Evolutionary conservation across 2,888 invertebrate species (phyloP), one percentile per base, ranked within the genome.

Genomic region (Metallyticus violacea): DNA sequence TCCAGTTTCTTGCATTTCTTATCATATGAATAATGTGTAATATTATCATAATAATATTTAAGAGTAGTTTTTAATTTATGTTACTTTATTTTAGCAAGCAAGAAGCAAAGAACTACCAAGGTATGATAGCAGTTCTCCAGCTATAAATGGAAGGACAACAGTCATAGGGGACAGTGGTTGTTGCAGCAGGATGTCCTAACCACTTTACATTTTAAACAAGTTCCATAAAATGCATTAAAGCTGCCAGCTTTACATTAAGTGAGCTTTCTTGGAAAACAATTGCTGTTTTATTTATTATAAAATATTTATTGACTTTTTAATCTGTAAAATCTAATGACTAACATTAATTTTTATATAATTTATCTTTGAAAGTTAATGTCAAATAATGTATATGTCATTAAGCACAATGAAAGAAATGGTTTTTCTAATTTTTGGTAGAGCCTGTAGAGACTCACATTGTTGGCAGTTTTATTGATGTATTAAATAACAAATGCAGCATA

Each of bases 71-170:
- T 25, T 30, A 7, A 77, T 15, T 0, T 25, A 62, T 78, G 40
- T 77, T 27, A 28, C n/a, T 22, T 62, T 83, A 25, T 15, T 85
- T 86, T 86, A 96, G 94, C 97, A 97, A 94, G 97, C 97, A n/a
- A 94, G 96, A 91, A 96, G 95, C 92, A 96, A 96, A 92, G 97
- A 96, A 92, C 91, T 96, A 89, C 95, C 96, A 30, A 94, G 96
- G 91, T 96, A 96, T 90, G 96, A 96, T 90, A 94, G 94, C 83
- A 95, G 94, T 90, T 92, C 90, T 95, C 95, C 96, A 30, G 94
- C 94, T 79, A 95, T 96, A 89, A 95, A 95, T 90, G 95, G 95
- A 77, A 94, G 95, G 90, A 95, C 95, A 26, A 95, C 95, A 83
- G 93, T 95, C 7, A 94, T 95, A 77, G 94, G 94, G 86, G 96